A percentile compares a stretch with the other conserved stretches of the same genome.
Conservation (phyloP, 2,113 vertebrate genomes). For the Puma concolor region DNA sequence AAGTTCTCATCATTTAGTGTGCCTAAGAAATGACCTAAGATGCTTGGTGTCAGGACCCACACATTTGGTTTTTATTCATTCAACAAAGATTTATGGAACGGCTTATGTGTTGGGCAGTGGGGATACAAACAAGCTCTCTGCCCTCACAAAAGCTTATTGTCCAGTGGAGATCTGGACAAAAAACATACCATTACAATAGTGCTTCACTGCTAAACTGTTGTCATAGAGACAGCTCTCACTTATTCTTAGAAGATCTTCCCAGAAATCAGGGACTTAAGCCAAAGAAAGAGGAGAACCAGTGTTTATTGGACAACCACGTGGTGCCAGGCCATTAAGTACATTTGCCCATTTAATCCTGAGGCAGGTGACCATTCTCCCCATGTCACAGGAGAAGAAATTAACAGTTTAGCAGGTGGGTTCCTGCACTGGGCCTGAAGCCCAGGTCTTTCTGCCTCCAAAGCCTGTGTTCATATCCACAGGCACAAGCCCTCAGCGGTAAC, state of each 20-base stretch:
- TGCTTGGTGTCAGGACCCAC: not conserved
- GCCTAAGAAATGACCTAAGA: not conserved
- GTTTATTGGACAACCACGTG: not conserved
- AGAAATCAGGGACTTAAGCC: not conserved
- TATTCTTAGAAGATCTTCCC: not conserved
- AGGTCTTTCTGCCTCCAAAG: not conserved
- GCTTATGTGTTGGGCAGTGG: not conserved
- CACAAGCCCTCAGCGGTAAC: accelerated
- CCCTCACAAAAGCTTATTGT: not conserved
- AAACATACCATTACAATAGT: not conserved
- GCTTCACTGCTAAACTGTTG: not conserved
- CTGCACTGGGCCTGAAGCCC: not conserved
- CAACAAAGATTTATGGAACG: not conserved
- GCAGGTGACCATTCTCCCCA: not conserved
- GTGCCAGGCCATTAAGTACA: not conserved
- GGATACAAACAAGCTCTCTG: not conserved
- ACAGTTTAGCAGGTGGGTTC: not conserved
- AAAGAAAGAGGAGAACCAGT: not conserved
- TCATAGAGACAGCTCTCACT: not conserved
- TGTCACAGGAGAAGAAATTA: not conserved
- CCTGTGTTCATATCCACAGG: not conserved
- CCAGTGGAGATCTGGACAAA: not conserved
- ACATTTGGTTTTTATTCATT: not conserved
- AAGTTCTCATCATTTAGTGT: not conserved
- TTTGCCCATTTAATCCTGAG: not conserved